Evolutionary conservation across 2,113 vertebrate genomes (phyloP), one percentile per base, ranked within the genome.

Genomic region (Crotalus helleri): DNA sequence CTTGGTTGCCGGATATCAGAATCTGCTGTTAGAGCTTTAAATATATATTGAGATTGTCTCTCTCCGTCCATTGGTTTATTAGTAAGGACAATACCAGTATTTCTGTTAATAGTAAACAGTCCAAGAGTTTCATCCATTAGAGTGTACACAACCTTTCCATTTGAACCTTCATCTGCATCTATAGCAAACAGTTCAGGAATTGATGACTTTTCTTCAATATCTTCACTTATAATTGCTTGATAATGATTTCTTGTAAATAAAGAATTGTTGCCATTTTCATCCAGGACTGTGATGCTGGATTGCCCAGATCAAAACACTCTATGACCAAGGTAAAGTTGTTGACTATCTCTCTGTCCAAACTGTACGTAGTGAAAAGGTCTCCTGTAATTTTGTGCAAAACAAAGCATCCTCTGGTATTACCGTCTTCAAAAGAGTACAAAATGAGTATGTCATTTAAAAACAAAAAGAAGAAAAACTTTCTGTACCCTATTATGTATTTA

Each of bases 241-340:
- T 99, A 99, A 46, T 92, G 97, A 81, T 95, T 98, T 21, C 89
- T 95, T 85, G 93, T 92, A 94, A 99, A 99, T 7, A 96, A 90
- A 0, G 99, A 99, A 92, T 89, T 96, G 95, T 99, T 98, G 93
- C 99, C 99, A 12, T 99, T 99, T 96, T 98, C 98, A 90, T 99
- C 99, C 95, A 99, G 94, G 91, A 99, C 97, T 1, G 92, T 95
- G 57, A 99, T 0, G 97, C 94, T 0, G 96, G 95, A 21, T 93
- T 96, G 81, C 99, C 99, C 24, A 97, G 90, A 94, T 99, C 99
- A 26, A 26, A 94, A 92, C 98, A 98, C 94, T 98, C 97, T 91
- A 99, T 97, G 53, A 95, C 93, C 54, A 99, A 98, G 19, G 97
- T 98, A 91, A 99, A 99, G 94, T 97, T 98, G 95, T 95, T 97